Evolutionary conservation across 2,113 vertebrate species (phyloP).

Genomic region (Carlito syrichta): DNA sequence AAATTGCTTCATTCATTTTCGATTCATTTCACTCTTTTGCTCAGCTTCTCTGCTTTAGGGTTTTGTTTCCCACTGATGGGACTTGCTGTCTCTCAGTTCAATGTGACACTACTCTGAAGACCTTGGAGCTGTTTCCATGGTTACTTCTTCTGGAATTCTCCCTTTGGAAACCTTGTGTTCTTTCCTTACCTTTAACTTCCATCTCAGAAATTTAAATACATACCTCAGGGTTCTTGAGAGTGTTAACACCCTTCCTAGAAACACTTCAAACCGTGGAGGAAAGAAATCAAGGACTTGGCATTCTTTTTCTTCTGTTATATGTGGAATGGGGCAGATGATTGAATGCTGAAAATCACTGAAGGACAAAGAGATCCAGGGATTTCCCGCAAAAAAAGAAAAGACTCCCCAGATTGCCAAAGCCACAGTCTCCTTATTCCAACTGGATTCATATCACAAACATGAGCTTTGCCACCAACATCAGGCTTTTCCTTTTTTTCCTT

Average conservation of each 20-base stretch:
- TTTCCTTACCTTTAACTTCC: conserved; percentile 63
- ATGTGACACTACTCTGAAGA: conserved; percentile 61
- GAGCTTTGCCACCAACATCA: not conserved
- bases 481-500: not conserved
- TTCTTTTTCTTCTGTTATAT: conserved; percentile 32
- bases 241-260: conserved; percentile 41
- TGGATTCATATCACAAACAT: conserved; percentile 22
- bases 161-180: conserved; percentile 67
- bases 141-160: conserved; percentile 70
- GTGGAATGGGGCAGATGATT: not conserved
- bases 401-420: conserved; percentile 8
- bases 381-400: not conserved
- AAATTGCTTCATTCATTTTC: conserved; percentile 39
- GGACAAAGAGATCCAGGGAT: not conserved
- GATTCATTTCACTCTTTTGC: conserved; percentile 37
- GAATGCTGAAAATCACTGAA: conserved; percentile 25
- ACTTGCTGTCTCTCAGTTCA: conserved; percentile 1
- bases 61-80: conserved; percentile 43
- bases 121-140: conserved; percentile 71
- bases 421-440: not conserved
- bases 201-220: conserved; percentile 61
- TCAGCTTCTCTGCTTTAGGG: conserved; percentile 44
- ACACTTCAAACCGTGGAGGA: conserved; percentile 30
- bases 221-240: conserved; percentile 34
- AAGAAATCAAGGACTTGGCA: conserved; percentile 26